Percentiles rank a stretch among this genome's conserved stretches.
Evolutionary conservation across 1,140 invertebrate genomes (phyloP).

Genomic region (Drosophila chauvacae): DNA sequence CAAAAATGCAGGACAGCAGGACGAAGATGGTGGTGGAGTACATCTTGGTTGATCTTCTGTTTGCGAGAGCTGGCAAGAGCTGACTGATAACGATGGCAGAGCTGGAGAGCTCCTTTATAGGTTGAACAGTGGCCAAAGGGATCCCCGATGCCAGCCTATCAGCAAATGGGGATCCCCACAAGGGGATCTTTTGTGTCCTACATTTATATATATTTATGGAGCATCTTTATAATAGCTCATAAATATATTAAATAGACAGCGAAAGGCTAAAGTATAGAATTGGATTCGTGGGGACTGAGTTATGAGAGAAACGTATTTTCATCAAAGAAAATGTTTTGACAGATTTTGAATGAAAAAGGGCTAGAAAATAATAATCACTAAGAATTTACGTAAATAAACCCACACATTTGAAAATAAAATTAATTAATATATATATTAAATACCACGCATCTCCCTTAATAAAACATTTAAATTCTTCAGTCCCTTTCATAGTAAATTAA

Average conservation of each 20-base stretch:
- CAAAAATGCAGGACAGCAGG: slow-evolving; percentile 11
- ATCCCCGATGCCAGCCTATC: slow-evolving; percentile 24
- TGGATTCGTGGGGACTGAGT: not conserved
- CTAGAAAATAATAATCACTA: not conserved
- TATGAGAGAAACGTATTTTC: not conserved
- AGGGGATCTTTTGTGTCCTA: slow-evolving; percentile 2
- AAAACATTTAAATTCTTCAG: no score
- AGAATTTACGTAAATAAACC: not conserved
- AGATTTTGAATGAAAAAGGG: not conserved
- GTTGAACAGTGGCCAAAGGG: not conserved
- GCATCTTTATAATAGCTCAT: not conserved
- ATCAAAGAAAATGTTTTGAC: not conserved
- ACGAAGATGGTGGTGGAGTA: slow-evolving; percentile 1
- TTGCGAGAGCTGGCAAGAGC: not conserved
- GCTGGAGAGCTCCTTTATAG: slow-evolving; percentile 24
- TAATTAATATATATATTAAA: no score
- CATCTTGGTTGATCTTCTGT: slow-evolving; percentile 16
- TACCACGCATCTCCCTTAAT: no score
- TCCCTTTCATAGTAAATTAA: not conserved
- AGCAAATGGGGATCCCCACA: not conserved
- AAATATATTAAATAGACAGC: not conserved
- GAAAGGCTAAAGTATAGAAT: not conserved
- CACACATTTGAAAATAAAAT: no score
- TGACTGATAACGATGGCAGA: slow-evolving; percentile 13
- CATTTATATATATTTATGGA: not conserved